phyloP scores from a whole-genome alignment of 2,113 vertebrate species.

The Eolophus roseicapilla region DNA sequence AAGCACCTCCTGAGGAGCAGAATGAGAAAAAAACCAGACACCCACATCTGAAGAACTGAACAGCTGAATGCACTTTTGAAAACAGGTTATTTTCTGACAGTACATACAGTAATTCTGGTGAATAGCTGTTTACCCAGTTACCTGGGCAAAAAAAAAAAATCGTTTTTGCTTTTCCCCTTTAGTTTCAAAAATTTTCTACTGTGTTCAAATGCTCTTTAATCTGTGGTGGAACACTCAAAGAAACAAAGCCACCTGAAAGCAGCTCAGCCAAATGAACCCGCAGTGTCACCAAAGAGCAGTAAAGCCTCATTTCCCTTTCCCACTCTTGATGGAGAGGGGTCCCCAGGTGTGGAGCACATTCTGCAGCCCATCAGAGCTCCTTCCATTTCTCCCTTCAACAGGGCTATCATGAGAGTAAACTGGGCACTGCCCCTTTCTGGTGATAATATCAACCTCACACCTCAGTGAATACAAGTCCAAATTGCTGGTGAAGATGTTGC shows the following conservation, averaged over 20 bases:
- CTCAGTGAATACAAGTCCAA: not conserved
- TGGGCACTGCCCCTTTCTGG: not conserved
- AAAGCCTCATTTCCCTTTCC: not conserved
- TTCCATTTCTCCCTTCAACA: not conserved
- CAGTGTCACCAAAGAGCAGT: not conserved
- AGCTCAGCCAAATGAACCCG: not conserved
- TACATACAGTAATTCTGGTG: not conserved
- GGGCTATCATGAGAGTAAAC: accelerated
- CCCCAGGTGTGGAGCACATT: not conserved
- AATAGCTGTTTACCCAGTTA: not conserved
- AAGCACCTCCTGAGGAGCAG: not conserved
- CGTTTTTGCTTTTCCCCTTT: not conserved
- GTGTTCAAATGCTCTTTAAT: not conserved
- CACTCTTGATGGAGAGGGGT: not conserved
- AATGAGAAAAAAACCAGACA: not conserved
- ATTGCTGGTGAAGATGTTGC: not conserved
- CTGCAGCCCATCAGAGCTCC: not conserved
- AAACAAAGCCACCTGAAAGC: not conserved
- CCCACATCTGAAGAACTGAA: not conserved
- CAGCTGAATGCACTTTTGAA: not conserved
- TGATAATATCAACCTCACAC: too few species aligned
- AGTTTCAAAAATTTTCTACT: not conserved
- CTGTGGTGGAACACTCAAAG: not conserved
- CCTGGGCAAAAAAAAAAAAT: not conserved
- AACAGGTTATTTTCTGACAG: not conserved